Conservation (phyloP, 2,113 vertebrate genomes). For the Osmerus mordax region DNA sequence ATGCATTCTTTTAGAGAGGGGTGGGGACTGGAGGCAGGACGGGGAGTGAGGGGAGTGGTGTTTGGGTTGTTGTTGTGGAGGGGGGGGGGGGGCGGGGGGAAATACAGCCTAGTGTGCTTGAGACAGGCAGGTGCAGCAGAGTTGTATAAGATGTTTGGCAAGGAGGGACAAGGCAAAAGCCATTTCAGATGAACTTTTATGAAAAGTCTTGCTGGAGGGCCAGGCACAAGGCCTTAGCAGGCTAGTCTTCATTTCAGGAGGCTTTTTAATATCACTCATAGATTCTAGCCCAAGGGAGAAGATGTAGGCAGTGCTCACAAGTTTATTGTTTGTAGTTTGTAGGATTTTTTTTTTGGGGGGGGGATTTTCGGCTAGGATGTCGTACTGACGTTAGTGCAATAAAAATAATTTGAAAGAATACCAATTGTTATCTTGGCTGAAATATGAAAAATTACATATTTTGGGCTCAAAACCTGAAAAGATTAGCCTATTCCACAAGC, state of each 20-base stretch:
- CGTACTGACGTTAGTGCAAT: too few relatives aligned
- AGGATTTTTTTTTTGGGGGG: not conserved
- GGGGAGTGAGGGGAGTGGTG: not conserved
- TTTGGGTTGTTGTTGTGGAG: not conserved
- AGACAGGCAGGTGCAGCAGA: not conserved
- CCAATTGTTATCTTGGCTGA: too few relatives aligned
- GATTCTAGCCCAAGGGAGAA: not conserved
- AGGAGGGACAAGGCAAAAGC: not conserved
- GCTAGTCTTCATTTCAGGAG: constrained; percentile 6
- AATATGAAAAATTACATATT: too few relatives aligned
- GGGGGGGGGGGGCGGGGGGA: not conserved
- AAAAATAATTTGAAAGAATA: too few relatives aligned
- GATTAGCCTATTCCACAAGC: too few relatives aligned
- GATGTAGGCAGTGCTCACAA: not conserved
- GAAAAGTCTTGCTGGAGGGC: constrained; percentile 1
- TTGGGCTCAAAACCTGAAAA: too few relatives aligned
- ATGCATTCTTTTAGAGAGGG: constrained; percentile 40
- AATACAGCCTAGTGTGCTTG: not conserved
- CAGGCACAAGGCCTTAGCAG: not conserved
- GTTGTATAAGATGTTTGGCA: not conserved
- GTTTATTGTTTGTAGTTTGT: not conserved
- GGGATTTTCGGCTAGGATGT: too few relatives aligned
- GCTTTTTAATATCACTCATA: constrained; percentile 8
- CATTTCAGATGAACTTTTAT: constrained; percentile 1
- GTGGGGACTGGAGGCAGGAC: not conserved